These are phyloP conservation scores for Euplexia lucipara DNA, from an alignment of 2,888 invertebrate genomes.

Conservation along the genomic window DNA sequence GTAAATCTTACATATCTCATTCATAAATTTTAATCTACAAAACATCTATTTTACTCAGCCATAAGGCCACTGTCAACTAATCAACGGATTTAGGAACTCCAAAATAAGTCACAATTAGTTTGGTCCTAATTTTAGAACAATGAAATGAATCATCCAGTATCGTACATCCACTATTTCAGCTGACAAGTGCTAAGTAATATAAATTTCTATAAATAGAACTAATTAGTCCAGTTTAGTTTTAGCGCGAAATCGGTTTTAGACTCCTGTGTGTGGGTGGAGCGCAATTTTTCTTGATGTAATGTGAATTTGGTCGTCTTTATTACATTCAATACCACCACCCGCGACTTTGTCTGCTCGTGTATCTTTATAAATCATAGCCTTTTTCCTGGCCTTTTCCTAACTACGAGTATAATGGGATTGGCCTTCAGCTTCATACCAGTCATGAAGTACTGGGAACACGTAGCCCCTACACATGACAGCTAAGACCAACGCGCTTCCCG, in stretches of 20 bases:
- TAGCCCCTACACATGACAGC: too few species aligned
- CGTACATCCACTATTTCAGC: constrained; percentile 47
- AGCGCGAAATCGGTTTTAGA: constrained; percentile 30
- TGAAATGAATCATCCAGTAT: constrained; percentile 57
- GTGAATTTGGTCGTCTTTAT: background rate
- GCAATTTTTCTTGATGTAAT: background rate
- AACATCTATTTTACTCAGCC: background rate
- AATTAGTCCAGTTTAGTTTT: constrained; percentile 49
- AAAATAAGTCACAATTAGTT: constrained; percentile 57
- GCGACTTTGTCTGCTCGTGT: too few species aligned
- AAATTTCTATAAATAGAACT: constrained; percentile 59
- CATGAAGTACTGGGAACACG: too few species aligned
- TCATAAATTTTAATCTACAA: constrained; percentile 20
- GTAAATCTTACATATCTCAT: constrained; percentile 6
- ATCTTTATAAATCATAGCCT: too few species aligned
- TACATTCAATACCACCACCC: too few species aligned
- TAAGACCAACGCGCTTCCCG: too few species aligned
- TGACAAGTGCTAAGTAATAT: constrained; percentile 53
- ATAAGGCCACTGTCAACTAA: constrained; percentile 34
- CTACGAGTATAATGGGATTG: too few species aligned
- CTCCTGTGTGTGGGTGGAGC: background rate
- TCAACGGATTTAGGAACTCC: constrained; percentile 56
- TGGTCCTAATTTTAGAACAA: constrained; percentile 63
- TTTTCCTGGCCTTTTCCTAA: too few species aligned
- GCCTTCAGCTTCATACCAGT: too few species aligned